A percentile compares a stretch with the other conserved stretches of the same genome.
Evolutionary conservation across 2,888 invertebrate species (phyloP).

Genomic region (Xestobium rufovillosum): DNA sequence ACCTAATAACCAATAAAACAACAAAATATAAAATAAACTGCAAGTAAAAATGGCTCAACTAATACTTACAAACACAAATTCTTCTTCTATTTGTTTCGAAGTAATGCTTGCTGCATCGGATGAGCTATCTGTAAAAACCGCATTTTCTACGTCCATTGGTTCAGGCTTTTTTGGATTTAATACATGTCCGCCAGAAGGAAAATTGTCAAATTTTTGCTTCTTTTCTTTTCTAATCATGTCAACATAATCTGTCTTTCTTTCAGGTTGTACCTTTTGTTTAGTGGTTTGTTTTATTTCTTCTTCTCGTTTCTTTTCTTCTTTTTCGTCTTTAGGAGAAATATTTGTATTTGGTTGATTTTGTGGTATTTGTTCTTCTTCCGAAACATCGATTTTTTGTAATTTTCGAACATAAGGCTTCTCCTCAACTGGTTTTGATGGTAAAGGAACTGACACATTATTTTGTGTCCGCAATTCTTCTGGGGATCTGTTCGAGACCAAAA

Average conservation of each 20-base stretch:
- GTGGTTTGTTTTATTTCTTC: slow-evolving; percentile 21
- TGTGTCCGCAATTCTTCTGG: slow-evolving; percentile 60
- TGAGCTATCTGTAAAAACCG: slow-evolving; percentile 10
- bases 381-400: slow-evolving; percentile 21
- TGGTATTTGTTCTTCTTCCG: slow-evolving; percentile 2
- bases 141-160: slow-evolving; percentile 27
- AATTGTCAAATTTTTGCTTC: slow-evolving; percentile 1
- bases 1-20: slow-evolving; percentile 47
- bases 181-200: neutral
- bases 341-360: neutral
- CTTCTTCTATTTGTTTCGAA: slow-evolving; percentile 28
- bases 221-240: neutral
- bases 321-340: slow-evolving; percentile 29
- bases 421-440: slow-evolving; percentile 42
- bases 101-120: slow-evolving; percentile 15
- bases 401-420: slow-evolving; percentile 38
- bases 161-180: slow-evolving; percentile 15
- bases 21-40: neutral
- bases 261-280: slow-evolving; percentile 12
- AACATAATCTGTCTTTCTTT: slow-evolving; percentile 17
- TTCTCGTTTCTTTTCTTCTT: slow-evolving; percentile 13
- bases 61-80: slow-evolving; percentile 44
- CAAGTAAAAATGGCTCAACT: too few relatives aligned
- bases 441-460: slow-evolving; percentile 60
- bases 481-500: slow-evolving; percentile 43